Base-by-base conservation (phyloP, 2,113 vertebrate genomes). In the Apodemus speciosus region DNA sequence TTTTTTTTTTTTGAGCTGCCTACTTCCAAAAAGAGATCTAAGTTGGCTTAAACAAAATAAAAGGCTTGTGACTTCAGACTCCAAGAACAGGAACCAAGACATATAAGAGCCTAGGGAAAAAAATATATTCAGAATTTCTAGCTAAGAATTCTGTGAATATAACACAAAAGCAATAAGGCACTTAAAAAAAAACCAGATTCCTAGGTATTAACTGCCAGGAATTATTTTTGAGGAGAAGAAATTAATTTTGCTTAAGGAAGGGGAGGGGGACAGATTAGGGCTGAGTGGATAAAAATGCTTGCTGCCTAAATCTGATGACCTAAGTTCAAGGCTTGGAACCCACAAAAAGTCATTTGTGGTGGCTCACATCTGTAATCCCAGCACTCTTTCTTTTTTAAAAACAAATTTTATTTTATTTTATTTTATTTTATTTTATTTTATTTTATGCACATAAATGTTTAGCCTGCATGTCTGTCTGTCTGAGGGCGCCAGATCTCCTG, bases 11-110 rank as follows among this genome's bases (percentile, higher is more conserved):
- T 60, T 60, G 89, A 69, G 40, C 43, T 84, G 46, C 38, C 30
- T 90, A n/a, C 16, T 88, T 85, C 56, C 88, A 80, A 64, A 85
- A 27, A 80, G 84, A 27, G 5, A 76, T 85, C 18, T 75, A 62
- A 75, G 27, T 95, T 88, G 49, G 53, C 40, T 89, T 92, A 94
- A 96, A 89, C 90, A 94, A 96, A 94, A 90, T 23, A 60, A 68
- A 51, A 93, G 73, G 30, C 79, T 90, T 18, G 30, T 13, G 66
- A 76, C 4, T 23, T 88, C 88, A 91, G 60, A 93, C 56, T 94
- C 56, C 62, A 91, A 94, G 68, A 56, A 95, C 23, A 62, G 66
- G 11, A 89, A 86, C 68, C 43, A 60, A 95, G 58, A 93, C 79
- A 86, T 35, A 46, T 25, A 91, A 85, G 15, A n/a, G 46, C 30